Conservation (phyloP, 2,797 vertebrate species). For the Lutjanus campechanus region DNA sequence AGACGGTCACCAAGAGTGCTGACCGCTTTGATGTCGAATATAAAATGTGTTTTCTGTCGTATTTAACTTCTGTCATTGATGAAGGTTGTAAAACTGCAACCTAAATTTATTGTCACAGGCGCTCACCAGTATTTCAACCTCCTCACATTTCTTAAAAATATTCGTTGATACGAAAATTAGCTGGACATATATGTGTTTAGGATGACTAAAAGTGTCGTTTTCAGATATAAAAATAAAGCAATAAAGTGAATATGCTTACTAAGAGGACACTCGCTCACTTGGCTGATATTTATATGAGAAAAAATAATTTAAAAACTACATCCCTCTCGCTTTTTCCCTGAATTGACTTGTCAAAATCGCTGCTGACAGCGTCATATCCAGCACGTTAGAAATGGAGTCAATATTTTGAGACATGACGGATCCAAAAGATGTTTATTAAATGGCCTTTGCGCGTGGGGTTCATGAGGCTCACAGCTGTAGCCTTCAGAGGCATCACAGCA, state of each 20-base stretch:
- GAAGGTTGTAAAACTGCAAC: conserved; percentile 39
- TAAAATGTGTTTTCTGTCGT: conserved; percentile 73
- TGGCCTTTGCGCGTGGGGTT: conserved; percentile 70
- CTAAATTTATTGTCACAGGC: conserved; percentile 26
- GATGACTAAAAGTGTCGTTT: conserved; percentile 2
- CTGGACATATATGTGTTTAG: not conserved
- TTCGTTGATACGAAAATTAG: conserved; percentile 18
- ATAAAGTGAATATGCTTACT: not conserved
- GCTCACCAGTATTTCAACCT: conserved; percentile 10
- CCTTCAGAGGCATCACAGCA: conserved; percentile 18
- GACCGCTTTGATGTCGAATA: conserved; percentile 89
- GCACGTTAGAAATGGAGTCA: conserved; percentile 77
- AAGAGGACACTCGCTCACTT: not conserved
- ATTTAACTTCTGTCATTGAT: conserved; percentile 76
- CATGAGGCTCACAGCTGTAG: conserved; percentile 49
- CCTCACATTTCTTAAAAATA: not conserved
- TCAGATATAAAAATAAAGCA: not conserved
- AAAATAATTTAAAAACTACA: not conserved
- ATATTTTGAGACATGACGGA: conserved; percentile 79
- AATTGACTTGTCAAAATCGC: conserved; percentile 78
- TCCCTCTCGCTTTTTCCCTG: conserved; percentile 13
- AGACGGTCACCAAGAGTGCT: conserved; percentile 83
- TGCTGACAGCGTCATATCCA: conserved; percentile 78
- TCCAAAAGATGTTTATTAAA: conserved; percentile 78
- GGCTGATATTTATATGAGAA: not conserved